phyloP scores from a whole-genome alignment of 2,888 invertebrate species.

The Onthophagus sagittarius region DNA sequence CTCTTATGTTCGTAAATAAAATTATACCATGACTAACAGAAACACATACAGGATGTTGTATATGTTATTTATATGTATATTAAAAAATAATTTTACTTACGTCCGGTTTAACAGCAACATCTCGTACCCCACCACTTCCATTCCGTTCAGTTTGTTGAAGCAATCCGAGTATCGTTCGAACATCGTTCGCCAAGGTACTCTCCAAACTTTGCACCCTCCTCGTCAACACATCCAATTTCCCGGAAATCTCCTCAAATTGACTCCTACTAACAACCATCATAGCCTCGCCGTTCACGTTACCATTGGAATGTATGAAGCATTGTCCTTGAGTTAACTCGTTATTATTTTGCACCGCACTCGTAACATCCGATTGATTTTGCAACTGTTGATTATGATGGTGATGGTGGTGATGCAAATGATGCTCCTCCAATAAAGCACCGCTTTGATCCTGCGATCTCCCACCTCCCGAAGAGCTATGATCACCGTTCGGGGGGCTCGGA shows the following conservation, averaged over 20 bases:
- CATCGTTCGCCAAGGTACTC: constrained; percentile 68
- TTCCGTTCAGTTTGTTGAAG: constrained; percentile 33
- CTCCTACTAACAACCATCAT: constrained; percentile 44
- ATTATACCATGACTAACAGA: too few relatives aligned
- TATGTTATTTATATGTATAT: too few relatives aligned
- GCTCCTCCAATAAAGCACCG: constrained; percentile 14
- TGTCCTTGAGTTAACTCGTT: constrained; percentile 21
- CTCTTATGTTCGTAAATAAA: too few relatives aligned
- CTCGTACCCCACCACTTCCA: constrained; percentile 10
- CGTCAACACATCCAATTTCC: constrained; percentile 66
- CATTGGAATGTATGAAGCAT: constrained; percentile 41
- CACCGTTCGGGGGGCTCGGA: constrained; percentile 56
- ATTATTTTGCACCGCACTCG: background rate
- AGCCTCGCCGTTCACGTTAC: constrained; percentile 41
- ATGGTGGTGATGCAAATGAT: constrained; percentile 4
- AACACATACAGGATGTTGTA: too few relatives aligned
- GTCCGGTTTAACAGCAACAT: background rate
- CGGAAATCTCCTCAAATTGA: constrained; percentile 55
- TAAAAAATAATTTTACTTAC: background rate
- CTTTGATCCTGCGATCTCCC: background rate
- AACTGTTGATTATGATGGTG: constrained; percentile 4
- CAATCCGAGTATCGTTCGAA: constrained; percentile 62
- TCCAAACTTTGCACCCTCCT: constrained; percentile 69
- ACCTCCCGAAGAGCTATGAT: constrained; percentile 1
- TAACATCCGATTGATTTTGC: constrained; percentile 20